phyloP scores from a whole-genome alignment of 2,888 invertebrate genomes.

The Malachius bipustulatus region DNA sequence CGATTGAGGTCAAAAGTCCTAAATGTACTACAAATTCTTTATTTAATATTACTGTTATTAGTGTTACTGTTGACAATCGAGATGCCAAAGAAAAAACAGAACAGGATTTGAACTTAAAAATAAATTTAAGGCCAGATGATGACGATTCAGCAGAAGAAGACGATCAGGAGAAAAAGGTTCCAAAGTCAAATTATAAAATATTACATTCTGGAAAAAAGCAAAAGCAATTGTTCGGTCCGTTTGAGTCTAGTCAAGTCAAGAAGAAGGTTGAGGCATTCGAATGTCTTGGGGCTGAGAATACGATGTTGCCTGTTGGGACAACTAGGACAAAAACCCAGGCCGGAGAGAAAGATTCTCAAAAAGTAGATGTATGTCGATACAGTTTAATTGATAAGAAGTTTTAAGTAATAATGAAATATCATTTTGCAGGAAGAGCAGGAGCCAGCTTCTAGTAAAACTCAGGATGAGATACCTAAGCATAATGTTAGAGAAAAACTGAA shows the following conservation, averaged over 20 bases:
- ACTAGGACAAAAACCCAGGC: constrained; percentile 36
- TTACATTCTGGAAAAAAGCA: constrained; percentile 20
- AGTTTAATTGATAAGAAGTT: too few relatives aligned
- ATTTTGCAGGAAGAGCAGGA: too few relatives aligned
- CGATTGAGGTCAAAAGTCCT: constrained; percentile 19
- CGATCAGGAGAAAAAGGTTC: constrained; percentile 9
- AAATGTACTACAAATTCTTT: constrained; percentile 8
- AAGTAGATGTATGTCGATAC: too few relatives aligned
- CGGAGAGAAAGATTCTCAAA: constrained; percentile 12
- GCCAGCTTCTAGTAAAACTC: too few relatives aligned
- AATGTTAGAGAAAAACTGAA: constrained; percentile 22
- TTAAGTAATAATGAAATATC: too few relatives aligned
- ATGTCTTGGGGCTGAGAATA: constrained; percentile 24
- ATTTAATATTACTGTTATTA: not conserved
- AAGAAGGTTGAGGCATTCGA: constrained; percentile 51
- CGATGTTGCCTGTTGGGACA: constrained; percentile 25
- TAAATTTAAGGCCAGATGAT: constrained; percentile 25
- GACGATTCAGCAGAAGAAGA: constrained; percentile 21
- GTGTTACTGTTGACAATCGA: constrained; percentile 5
- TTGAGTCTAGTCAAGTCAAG: constrained; percentile 46
- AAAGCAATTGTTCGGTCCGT: constrained; percentile 42
- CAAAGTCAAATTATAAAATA: constrained; percentile 9
- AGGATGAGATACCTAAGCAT: too few relatives aligned
- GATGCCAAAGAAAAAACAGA: constrained; percentile 2
- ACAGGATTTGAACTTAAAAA: not conserved